Evolutionary conservation across 2,797 vertebrate genomes (phyloP), one percentile per base, ranked within the genome.

Genomic region (Mormyrus proboscirostris): DNA sequence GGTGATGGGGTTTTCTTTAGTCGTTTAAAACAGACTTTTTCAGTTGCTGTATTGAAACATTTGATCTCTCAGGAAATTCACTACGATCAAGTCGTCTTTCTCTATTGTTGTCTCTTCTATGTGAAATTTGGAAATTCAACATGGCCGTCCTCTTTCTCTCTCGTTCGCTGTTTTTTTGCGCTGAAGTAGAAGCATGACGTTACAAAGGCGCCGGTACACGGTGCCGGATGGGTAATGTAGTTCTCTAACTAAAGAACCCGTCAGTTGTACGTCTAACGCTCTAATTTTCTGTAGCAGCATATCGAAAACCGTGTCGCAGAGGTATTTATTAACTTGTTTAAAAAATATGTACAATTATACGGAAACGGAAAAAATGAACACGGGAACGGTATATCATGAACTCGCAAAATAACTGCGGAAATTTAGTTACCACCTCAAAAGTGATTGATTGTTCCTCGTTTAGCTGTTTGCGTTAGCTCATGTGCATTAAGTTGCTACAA

Each of bases 141-240:
- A 96, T 96, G 95, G 95, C 95, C 94, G 94, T 93, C 93, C 93
- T 94, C 93, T 93, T 90, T 90, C 93, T 94, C 94, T 93, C 91
- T 91, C 91, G 92, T 90, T 91, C 92, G 90, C 86, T 88, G 90
- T 87, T 38, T 59, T 47, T 76, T 89, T 73, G 62, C 29, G 47
- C 85, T 49, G 53, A 49, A 38, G 44, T 16, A 25, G 38, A 51
- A 29, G 22, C 6, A 41, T 90, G 86, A 90, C 89, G 89, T 62
- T 25, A 51, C 0, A 33, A 29, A 57, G 25, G 85, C 84, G 89
- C 85, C 65, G 51, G 38, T 33, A 4, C 16, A 25, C 33, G 85
- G 49, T 41, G 89, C 86, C 41, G 55, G 49, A 44, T 76, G 89
- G 89, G 86, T 44, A 51, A 38, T 89, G 49, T 79, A 89, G 84